phyloP scores from a whole-genome alignment of 2,888 invertebrate genomes.

The Erebia aethiops region DNA sequence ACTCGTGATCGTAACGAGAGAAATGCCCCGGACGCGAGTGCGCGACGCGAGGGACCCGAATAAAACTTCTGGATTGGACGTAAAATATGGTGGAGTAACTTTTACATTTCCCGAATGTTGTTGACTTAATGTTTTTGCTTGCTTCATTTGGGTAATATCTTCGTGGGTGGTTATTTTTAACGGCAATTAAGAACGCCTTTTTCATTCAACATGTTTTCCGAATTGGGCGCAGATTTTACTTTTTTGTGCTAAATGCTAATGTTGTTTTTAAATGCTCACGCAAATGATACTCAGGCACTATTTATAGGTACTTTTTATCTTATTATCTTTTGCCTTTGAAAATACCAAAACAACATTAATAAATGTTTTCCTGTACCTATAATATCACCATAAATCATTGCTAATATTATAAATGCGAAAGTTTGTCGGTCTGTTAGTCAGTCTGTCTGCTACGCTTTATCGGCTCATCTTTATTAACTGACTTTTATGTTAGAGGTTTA shows the following conservation, averaged over 20 bases:
- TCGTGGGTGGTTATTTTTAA: conserved; percentile 24
- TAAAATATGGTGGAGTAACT: conserved; percentile 34
- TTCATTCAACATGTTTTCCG: conserved; percentile 15
- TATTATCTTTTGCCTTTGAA: not conserved
- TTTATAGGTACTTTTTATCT: not conserved
- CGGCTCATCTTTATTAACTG: too few relatives aligned
- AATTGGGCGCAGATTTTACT: conserved; percentile 11
- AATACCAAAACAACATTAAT: too few relatives aligned
- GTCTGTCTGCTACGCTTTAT: too few relatives aligned
- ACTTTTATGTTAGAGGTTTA: too few relatives aligned
- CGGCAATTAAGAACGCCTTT: conserved; percentile 25
- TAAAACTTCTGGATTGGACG: conserved; percentile 35
- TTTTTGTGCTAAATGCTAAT: not conserved
- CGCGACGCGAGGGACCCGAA: conserved; percentile 28
- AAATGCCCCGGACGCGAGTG: conserved; percentile 13
- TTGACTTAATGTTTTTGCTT: conserved; percentile 30
- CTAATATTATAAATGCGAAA: too few relatives aligned
- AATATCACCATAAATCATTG: too few relatives aligned
- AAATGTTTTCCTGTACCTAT: too few relatives aligned
- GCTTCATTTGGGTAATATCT: conserved; percentile 30
- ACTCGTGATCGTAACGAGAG: not conserved
- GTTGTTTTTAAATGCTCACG: not conserved
- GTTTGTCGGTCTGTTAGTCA: too few relatives aligned
- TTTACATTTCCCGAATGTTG: conserved; percentile 31
- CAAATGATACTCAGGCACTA: not conserved